Conservation (phyloP, 37 sponge, comb jelly and placozoan genomes). For the Amphimedon queenslandica region DNA sequence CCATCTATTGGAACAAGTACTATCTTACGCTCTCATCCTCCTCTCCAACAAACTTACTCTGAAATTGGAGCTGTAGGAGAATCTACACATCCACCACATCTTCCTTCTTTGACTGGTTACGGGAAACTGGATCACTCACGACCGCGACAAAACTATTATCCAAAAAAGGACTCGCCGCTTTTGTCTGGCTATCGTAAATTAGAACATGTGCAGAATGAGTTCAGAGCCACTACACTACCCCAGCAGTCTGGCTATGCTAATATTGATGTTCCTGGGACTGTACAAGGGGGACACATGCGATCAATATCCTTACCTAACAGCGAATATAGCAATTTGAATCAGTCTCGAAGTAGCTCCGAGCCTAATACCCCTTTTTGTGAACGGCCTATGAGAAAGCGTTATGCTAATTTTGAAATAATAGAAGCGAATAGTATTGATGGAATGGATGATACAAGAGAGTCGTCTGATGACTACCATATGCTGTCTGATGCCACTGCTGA, state of each 20-base stretch:
- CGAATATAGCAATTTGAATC: neutral
- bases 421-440: neutral
- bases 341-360: neutral
- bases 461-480: conserved; percentile 6
- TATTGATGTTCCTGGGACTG: neutral
- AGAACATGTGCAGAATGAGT: neutral
- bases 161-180: neutral
- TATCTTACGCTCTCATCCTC: neutral
- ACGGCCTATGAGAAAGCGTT: neutral
- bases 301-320: neutral
- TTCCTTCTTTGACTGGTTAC: neutral
- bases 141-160: conserved; percentile 9
- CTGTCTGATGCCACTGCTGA: conserved; percentile 1
- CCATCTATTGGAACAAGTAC: neutral
- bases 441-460: neutral
- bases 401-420: conserved; percentile 1
- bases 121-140: conserved; percentile 4
- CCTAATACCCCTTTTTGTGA: neutral
- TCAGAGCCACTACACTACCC: conserved; percentile 1
- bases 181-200: conserved; percentile 3
- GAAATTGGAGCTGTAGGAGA: too few species aligned
- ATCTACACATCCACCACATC: neutral
- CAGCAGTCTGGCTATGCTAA: neutral
- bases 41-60: neutral
- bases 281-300: neutral